These are phyloP conservation scores for Thymelicus acteon DNA, from an alignment of 2,888 invertebrate genomes.

Conservation along the genomic window DNA sequence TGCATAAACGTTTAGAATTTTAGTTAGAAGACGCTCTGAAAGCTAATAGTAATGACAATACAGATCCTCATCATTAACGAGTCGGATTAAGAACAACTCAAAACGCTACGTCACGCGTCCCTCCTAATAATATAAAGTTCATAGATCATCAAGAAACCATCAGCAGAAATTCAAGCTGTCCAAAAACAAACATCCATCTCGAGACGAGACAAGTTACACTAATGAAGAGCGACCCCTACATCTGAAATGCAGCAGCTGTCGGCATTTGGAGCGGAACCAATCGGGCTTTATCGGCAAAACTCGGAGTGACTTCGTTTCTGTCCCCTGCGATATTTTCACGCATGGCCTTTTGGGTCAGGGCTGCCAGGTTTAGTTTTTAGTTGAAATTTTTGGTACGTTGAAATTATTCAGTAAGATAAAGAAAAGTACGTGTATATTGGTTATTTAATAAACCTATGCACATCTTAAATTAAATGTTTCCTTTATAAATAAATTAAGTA, in stretches of 20 bases:
- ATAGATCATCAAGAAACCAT: conserved; percentile 79
- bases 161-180: conserved; percentile 68
- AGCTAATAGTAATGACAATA: not conserved
- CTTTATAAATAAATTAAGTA: too few species aligned
- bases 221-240: conserved; percentile 81
- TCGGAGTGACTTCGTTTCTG: conserved; percentile 63
- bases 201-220: conserved; percentile 79
- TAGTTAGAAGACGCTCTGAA: too few species aligned
- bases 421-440: too few species aligned
- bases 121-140: conserved; percentile 52
- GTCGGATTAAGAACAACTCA: conserved; percentile 13
- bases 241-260: conserved; percentile 83
- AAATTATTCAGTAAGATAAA: too few species aligned
- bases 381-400: not conserved
- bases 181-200: conserved; percentile 84
- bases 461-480: too few species aligned
- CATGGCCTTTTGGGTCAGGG: conserved; percentile 40
- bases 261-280: conserved; percentile 81
- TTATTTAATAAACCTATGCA: too few species aligned
- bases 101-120: conserved; percentile 21
- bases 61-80: conserved; percentile 7
- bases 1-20: too few species aligned
- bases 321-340: conserved; percentile 60
- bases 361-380: not conserved
- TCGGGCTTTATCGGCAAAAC: conserved; percentile 63